These are phyloP conservation scores for Mythimna pallens DNA, from an alignment of 2,888 invertebrate genomes.

Conservation along the genomic window DNA sequence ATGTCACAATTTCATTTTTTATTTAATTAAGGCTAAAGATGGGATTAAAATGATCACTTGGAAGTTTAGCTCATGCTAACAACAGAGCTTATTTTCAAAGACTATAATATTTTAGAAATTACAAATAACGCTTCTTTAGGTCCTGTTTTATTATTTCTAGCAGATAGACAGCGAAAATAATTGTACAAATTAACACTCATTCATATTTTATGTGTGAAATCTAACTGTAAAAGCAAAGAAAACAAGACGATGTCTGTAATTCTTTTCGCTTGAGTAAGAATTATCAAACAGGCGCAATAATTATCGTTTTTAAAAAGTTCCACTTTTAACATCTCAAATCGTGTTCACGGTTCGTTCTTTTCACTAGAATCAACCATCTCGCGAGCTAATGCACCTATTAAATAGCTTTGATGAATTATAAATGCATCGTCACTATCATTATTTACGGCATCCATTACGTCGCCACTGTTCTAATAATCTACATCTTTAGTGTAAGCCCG, in stretches of 20 bases:
- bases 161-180: background rate
- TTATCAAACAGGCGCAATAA: slow-evolving; percentile 15
- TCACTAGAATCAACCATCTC: slow-evolving; percentile 51
- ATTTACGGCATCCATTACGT: slow-evolving; percentile 47
- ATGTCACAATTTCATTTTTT: slow-evolving; percentile 21
- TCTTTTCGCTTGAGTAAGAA: slow-evolving; percentile 19
- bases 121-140: background rate
- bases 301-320: slow-evolving; percentile 21
- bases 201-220: background rate
- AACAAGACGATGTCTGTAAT: background rate
- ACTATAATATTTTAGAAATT: background rate
- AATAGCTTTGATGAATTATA: slow-evolving; percentile 47
- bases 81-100: slow-evolving; percentile 6
- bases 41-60: slow-evolving; percentile 22
- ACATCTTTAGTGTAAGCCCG: slow-evolving; percentile 29
- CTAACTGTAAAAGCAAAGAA: background rate
- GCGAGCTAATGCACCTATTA: slow-evolving; percentile 53
- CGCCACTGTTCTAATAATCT: slow-evolving; percentile 8
- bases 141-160: background rate
- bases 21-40: slow-evolving; percentile 33
- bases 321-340: slow-evolving; percentile 24
- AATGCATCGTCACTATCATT: slow-evolving; percentile 34
- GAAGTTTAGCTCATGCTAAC: background rate
- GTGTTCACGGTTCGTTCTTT: slow-evolving; percentile 46
- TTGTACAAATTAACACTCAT: too few species aligned